Percentiles rank a stretch among this genome's conserved stretches.
phyloP scores from a whole-genome alignment of 2,113 vertebrate species.

The Macquaria ambigua region DNA sequence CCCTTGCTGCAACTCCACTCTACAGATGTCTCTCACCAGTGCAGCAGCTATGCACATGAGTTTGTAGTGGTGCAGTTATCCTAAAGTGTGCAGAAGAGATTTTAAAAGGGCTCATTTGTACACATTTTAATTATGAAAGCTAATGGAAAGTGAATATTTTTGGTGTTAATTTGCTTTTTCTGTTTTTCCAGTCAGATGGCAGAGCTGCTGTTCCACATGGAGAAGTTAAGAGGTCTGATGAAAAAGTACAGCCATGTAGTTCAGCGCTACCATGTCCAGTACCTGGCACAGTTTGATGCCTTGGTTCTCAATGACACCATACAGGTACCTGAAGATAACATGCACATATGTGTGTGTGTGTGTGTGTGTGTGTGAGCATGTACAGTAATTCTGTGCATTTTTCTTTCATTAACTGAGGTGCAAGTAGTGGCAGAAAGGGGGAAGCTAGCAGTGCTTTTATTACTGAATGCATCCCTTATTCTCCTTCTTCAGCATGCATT shows the following conservation, averaged over 20 bases:
- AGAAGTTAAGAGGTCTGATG: conserved; percentile 85
- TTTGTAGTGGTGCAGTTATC: not conserved
- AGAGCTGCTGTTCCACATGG: conserved; percentile 90
- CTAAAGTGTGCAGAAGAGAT: not conserved
- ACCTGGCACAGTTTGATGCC: conserved; percentile 92
- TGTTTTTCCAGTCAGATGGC: conserved; percentile 84
- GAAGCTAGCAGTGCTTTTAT: not conserved
- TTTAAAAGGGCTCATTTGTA: not conserved
- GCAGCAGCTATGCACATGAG: not conserved
- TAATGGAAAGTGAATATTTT: not conserved
- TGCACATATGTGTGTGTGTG: not conserved
- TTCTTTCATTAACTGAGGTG: not conserved
- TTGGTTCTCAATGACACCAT: conserved; percentile 91
- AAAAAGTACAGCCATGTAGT: conserved; percentile 78
- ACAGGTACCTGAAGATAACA: conserved; percentile 83
- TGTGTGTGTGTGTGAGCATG: not conserved
- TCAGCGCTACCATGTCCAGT: conserved; percentile 91
- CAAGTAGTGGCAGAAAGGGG: not conserved
- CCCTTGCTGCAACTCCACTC: not conserved
- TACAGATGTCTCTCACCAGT: not conserved
- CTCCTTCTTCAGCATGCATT: not conserved
- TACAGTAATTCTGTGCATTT: too few relatives aligned
- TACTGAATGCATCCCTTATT: not conserved
- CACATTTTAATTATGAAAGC: not conserved
- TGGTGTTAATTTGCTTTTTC: not conserved